These are phyloP conservation scores for Coracopsis vasa DNA, from an alignment of 2,113 vertebrate genomes.

Conservation along the genomic window DNA sequence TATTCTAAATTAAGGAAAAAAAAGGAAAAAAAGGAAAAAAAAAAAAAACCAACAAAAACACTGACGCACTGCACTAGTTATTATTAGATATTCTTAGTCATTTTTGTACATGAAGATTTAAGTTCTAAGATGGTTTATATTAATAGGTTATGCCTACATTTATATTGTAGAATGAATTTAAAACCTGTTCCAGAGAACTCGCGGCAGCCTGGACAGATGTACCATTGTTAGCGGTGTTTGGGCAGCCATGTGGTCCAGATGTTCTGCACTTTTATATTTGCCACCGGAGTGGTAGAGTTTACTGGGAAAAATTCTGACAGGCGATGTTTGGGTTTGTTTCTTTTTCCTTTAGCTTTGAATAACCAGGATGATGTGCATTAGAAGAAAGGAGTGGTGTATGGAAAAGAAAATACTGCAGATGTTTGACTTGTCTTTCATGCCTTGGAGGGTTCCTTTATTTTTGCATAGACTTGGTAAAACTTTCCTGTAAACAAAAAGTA, in stretches of 20 bases:
- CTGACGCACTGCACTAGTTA: constrained; percentile 87
- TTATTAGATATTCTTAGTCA: constrained; percentile 85
- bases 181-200: constrained; percentile 78
- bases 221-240: constrained; percentile 84
- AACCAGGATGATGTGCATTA: constrained; percentile 80
- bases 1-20: constrained; percentile 75
- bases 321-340: constrained; percentile 66
- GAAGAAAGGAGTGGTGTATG: constrained; percentile 71
- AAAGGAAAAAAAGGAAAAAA: neutral
- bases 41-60: constrained; percentile 46
- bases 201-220: constrained; percentile 77
- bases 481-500: constrained; percentile 73
- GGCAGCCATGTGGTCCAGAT: constrained; percentile 78
- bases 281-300: constrained; percentile 80
- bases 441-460: constrained; percentile 79
- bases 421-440: constrained; percentile 73
- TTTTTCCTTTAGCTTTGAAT: constrained; percentile 72
- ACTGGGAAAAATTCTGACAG: constrained; percentile 76
- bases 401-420: constrained; percentile 70
- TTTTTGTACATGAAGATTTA: constrained; percentile 88
- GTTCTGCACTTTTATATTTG: constrained; percentile 85
- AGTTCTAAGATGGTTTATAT: constrained; percentile 87
- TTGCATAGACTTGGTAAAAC: constrained; percentile 72
- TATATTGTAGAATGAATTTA: constrained; percentile 85
- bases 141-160: constrained; percentile 86